Conservation (phyloP, 2,113 vertebrate species). For the Xenopus laevis region DNA sequence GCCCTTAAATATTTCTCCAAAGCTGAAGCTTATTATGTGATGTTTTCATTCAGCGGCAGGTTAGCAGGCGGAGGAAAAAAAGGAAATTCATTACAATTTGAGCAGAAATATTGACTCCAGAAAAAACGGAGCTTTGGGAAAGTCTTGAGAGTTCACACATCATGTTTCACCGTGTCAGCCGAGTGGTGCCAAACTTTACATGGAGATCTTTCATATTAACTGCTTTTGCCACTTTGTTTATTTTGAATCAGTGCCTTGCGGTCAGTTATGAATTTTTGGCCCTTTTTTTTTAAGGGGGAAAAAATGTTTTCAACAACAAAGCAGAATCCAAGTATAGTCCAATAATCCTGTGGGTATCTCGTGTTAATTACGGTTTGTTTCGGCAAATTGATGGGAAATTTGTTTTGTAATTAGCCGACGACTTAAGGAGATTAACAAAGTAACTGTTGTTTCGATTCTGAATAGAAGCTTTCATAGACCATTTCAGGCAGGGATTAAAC, state of each 20-base stretch:
- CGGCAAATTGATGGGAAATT: conserved; percentile 1
- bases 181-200: conserved; percentile 1
- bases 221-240: conserved; percentile 22
- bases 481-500: conserved; percentile 11
- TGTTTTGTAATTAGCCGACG: conserved; percentile 29
- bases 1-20: background rate
- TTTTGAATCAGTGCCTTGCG: conserved; percentile 18
- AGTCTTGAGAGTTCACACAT: conserved; percentile 23
- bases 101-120: background rate
- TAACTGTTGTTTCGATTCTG: conserved; percentile 20
- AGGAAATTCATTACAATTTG: conserved; percentile 9
- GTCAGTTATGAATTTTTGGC: conserved; percentile 1
- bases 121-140: conserved; percentile 1
- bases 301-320: conserved; percentile 4
- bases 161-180: conserved; percentile 23
- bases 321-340: background rate
- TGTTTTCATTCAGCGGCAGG: background rate
- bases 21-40: conserved; percentile 10
- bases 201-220: conserved; percentile 20
- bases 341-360: conserved; percentile 8
- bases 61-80: conserved; percentile 7
- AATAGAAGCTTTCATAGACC: conserved; percentile 3
- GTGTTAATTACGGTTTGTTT: conserved; percentile 17
- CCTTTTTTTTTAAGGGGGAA: background rate
- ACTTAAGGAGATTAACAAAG: conserved; percentile 18